Evolutionary conservation across 1,140 invertebrate species (phyloP), one percentile per base, ranked within the genome.

Genomic region (Cherax destructor): DNA sequence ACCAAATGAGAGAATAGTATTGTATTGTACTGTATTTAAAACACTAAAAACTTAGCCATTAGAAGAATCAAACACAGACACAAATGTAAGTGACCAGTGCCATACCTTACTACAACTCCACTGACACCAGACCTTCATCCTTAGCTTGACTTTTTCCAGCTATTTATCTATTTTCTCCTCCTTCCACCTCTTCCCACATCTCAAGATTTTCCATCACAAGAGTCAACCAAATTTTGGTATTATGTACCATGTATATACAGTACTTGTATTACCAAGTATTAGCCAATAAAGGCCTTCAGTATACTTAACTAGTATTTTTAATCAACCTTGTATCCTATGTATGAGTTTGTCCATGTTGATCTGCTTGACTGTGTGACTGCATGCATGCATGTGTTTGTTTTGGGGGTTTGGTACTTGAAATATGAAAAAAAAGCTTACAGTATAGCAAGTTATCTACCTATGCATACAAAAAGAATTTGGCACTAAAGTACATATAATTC

Each of bases 181-280:
- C 24, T 74, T 30, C 69, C 6, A 7, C n/a, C 30, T 30, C n/a
- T 18, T 21, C 61, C 18, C 18, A 21, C 5, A 18, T 30, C n/a
- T 30, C 3, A 13, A 69, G 65, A 56, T 56, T 56, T 18, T 65
- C 69, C 24, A 10, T 74, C 69, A 5, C 69, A 9, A 9, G 24
- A 74, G 24, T 74, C n/a, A 24, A 74, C 24, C 69, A 9, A 21
- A 30, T 74, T 74, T 21, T 24, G n/a, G 52, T 56, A 56, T 56
- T 74, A 74, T 74, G n/a, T 30, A 16, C 16, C 24, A 30, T 30
- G 69, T 74, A 24, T 74, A 74, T 74, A 41, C 30, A 41, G 30
- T 41, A 21, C 69, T 74, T 74, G 69, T 74, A 74, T 74, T 10
- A 30, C 24, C 69, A 74, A 74, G 69, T 74, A 74, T 74, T 74